phyloP scores from a whole-genome alignment of 2,888 invertebrate genomes.

The Nomada ferruginata region DNA sequence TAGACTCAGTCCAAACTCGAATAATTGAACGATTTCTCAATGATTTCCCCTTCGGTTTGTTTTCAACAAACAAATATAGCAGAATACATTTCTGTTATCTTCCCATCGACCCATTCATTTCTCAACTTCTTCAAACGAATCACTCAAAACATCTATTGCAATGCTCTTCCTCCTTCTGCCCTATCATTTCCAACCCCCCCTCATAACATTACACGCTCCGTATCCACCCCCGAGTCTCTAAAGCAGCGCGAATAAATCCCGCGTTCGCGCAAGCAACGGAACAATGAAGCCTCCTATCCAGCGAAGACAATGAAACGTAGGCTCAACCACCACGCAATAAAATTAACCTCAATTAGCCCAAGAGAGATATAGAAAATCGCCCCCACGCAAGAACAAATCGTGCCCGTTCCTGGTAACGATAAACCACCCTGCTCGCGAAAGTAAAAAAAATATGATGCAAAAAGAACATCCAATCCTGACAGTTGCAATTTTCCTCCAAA shows the following conservation, averaged over 20 bases:
- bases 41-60: not conserved
- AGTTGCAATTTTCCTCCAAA: constrained; percentile 11
- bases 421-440: not conserved
- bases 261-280: constrained; percentile 17
- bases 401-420: not conserved
- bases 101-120: too few relatives aligned
- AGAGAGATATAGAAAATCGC: constrained; percentile 20
- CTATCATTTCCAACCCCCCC: not conserved
- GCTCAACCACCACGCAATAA: constrained; percentile 34
- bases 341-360: constrained; percentile 39
- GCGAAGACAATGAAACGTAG: constrained; percentile 39
- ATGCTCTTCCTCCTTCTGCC: not conserved
- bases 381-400: constrained; percentile 17
- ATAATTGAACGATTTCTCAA: too few relatives aligned
- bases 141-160: not conserved
- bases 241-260: constrained; percentile 13
- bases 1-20: too few relatives aligned
- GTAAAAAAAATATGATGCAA: not conserved
- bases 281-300: constrained; percentile 45
- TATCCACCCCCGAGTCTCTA: constrained; percentile 13
- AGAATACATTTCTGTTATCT: too few relatives aligned
- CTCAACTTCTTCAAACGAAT: not conserved
- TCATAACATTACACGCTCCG: not conserved
- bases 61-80: too few relatives aligned
- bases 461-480: constrained; percentile 9